These are phyloP conservation scores for Syritta pipiens DNA, from an alignment of 2,888 invertebrate genomes.

Conservation along the genomic window DNA sequence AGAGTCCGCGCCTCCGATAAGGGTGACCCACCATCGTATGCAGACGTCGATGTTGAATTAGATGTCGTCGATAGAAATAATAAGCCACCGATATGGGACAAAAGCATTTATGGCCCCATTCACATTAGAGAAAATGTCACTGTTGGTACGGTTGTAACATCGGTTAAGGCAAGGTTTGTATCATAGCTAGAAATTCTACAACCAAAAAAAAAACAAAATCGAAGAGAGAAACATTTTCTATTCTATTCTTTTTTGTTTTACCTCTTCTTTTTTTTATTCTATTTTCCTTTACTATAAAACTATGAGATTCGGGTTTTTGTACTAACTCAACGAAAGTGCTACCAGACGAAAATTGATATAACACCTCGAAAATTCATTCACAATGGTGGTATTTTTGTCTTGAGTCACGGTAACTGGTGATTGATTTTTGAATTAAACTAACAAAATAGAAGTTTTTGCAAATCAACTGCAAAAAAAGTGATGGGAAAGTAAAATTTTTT, in stretches of 20 bases:
- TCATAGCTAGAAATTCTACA: slow-evolving; percentile 75
- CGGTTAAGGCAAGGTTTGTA: slow-evolving; percentile 99
- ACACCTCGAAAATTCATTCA: slow-evolving; percentile 25
- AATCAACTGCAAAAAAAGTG: slow-evolving; percentile 19
- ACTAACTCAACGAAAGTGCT: slow-evolving; percentile 56
- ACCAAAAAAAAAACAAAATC: too few relatives aligned
- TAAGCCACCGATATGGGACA: slow-evolving; percentile 98
- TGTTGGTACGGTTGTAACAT: slow-evolving; percentile 98
- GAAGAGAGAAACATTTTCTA: too few relatives aligned
- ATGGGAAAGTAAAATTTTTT: slow-evolving; percentile 64
- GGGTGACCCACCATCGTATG: slow-evolving; percentile 94
- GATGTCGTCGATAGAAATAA: slow-evolving; percentile 99
- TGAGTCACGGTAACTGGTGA: slow-evolving; percentile 53
- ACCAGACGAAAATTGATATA: slow-evolving; percentile 11
- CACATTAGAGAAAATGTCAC: slow-evolving; percentile 99
- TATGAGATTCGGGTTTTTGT: slow-evolving; percentile 54
- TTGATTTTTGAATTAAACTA: slow-evolving; percentile 57
- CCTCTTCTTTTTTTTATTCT: slow-evolving; percentile 30
- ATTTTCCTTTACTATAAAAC: slow-evolving; percentile 21
- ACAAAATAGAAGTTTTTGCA: neutral
- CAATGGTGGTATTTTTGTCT: slow-evolving; percentile 40
- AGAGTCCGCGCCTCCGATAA: slow-evolving; percentile 98
- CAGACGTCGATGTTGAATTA: slow-evolving; percentile 98
- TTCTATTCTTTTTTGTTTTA: slow-evolving; percentile 11
- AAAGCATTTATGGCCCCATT: slow-evolving; percentile 97